Evolutionary conservation across 2,797 vertebrate species (phyloP).

Genomic region (Caiman crocodilus): DNA sequence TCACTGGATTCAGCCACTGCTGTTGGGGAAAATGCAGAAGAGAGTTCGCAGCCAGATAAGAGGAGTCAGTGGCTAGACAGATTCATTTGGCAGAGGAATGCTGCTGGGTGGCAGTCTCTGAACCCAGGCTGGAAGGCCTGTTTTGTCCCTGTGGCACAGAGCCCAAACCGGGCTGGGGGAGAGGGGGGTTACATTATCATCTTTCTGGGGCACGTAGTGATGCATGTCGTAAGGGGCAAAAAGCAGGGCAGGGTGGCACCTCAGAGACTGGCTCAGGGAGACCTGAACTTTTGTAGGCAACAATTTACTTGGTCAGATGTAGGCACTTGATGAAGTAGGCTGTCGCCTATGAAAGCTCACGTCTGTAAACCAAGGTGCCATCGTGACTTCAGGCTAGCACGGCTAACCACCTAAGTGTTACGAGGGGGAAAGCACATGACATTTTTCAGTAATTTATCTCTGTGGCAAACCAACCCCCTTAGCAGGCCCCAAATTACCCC

Average conservation of each 20-base stretch:
- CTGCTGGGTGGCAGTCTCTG: neutral
- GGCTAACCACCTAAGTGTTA: no score
- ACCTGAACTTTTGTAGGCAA: no score
- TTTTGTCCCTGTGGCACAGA: neutral
- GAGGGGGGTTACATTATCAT: neutral
- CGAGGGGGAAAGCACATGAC: no score
- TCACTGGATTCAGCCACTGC: neutral
- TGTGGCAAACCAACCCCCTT: no score
- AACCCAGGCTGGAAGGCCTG: neutral
- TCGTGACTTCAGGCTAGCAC: no score
- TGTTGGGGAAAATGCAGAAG: neutral
- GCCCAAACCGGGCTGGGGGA: neutral
- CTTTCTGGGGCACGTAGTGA: neutral
- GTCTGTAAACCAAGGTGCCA: no score
- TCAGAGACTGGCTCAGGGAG: neutral
- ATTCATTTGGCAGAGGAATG: neutral
- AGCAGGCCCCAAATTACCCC: no score
- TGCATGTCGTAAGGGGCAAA: accelerated
- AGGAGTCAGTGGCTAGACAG: neutral
- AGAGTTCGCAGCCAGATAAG: neutral
- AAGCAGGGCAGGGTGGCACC: neutral
- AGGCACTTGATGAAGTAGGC: no score
- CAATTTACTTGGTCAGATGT: no score
- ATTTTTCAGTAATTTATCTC: no score
- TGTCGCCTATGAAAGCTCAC: no score